Evolutionary conservation across 1,140 invertebrate species (phyloP), one percentile per base, ranked within the genome.

Genomic region (Drosophila aff.): DNA sequence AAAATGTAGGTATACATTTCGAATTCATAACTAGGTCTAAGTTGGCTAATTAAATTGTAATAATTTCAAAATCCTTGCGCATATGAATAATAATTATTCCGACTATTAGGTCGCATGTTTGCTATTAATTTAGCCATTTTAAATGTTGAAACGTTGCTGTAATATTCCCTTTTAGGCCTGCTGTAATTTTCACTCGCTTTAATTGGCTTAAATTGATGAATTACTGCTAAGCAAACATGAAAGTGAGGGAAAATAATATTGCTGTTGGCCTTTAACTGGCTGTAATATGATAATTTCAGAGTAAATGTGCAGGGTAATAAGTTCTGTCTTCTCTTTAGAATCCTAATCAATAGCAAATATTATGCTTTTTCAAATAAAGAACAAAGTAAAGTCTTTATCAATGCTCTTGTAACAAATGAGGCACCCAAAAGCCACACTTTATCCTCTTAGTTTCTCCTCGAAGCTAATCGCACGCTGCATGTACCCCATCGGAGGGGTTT

Each of bases 401-500:
- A n/a, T 57, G 53, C 15, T 11, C 15, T 23, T 9, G 11, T 16
- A 64, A 41, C 33, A 31, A 61, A 41, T 57, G 47, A 58, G 33
- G 21, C 55, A 60, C 18, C 36, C n/a, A 41, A 60, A 40, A 23
- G 53, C 36, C 57, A 3, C 18, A 41, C n/a, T 21, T 58, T 60
- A 58, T 60, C 55, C 28, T 18, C 11, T 18, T 18, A 23, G 40
- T 31, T 36, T 47, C 10, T 13, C 6, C 11, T 66, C 18, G 8
- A 67, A 49, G 33, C 44, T 38, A 57, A 57, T 62, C 47, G 31
- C 47, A 33, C 16, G 26, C 38, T 46, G 55, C 38, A 41, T 59
- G 33, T 41, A 61, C 21, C 46, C 59, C 59, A n/a, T 15, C 28
- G 21, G n/a, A 66, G 62, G 58, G 21, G 31, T 38, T 23, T n/a